Evolutionary conservation across 2,113 vertebrate genomes (phyloP).

Genomic region (Mellivora capensis): DNA sequence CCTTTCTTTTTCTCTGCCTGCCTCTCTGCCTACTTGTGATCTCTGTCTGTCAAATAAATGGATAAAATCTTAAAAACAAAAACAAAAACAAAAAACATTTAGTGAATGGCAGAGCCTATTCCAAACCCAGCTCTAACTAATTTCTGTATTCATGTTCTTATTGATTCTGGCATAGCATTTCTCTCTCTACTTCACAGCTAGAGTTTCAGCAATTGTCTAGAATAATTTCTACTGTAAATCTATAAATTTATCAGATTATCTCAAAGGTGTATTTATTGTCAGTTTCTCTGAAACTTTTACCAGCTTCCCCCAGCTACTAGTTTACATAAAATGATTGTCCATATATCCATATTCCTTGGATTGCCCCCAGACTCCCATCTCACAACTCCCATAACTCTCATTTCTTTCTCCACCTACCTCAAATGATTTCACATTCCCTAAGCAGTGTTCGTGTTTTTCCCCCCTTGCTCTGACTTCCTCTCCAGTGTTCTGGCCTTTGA

Average conservation of each 20-base stretch:
- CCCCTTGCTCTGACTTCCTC: neutral
- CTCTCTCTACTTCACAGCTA: neutral
- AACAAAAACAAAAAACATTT: neutral
- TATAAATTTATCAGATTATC: neutral
- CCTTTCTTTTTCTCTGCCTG: too few species aligned
- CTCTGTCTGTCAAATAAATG: too few species aligned
- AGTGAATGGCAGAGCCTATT: neutral
- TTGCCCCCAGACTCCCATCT: neutral
- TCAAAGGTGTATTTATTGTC: neutral
- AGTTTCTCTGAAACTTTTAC: neutral
- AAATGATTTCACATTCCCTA: neutral
- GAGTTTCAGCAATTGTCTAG: neutral
- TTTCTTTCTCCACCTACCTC: neutral
- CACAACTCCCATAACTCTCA: neutral
- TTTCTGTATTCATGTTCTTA: neutral
- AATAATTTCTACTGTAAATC: neutral
- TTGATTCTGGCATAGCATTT: neutral
- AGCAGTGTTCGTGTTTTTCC: neutral
- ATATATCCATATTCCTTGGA: neutral
- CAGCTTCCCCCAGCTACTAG: neutral
- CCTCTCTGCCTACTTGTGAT: too few species aligned
- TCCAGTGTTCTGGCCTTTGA: neutral
- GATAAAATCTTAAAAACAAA: too few species aligned
- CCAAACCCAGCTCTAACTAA: neutral
- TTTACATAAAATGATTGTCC: neutral